Base-by-base conservation (phyloP, 2,797 vertebrate genomes). In the Rhadinocentrus ornatus region DNA sequence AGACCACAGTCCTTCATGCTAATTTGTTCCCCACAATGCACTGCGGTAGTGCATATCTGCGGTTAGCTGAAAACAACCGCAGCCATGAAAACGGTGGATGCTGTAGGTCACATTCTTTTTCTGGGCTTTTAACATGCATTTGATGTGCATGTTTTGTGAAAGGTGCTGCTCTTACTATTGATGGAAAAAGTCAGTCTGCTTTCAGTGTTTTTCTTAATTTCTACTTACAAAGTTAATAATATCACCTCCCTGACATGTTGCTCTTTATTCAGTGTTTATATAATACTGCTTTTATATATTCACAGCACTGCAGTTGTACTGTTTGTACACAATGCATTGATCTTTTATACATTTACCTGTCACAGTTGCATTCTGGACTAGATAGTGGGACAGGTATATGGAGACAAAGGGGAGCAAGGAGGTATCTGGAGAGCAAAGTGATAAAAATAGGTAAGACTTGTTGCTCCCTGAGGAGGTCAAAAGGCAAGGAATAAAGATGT, bases 21-120 rank as follows among this genome's bases (percentile, higher is more conserved):
- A 93, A 93, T 94, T 93, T 90, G 85, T 82, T 92, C 74, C 90
- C 91, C 91, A 92, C 88, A 94, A 93, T 93, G 87, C 93, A 92
- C 50, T 26, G 87, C 80, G 62, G 81, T 69, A 67, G 77, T 60
- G 65, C 72, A 44, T 20, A 53, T 64, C 83, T 77, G 56, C 85
- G 87, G 89, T 89, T 90, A 81, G 88, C 75, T 86, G 69, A 83
- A 77, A 78, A 87, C 80, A n/a, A 46, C 18, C 2, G 5, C 18
- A 46, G 7, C 16, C 18, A 46, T 46, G 20, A 84, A 75, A 80
- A 88, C 82, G 22, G 64, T 24, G 50, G 69, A 57, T 74, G 66
- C 83, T 86, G 75, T 55, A 71, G 88, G 89, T 92, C 88, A 84
- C 69, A 70, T 75, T 83, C 61, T 31, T 69, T 84, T 82, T 86